Conservation (phyloP, 2,797 vertebrate species). For the Pangasius larnaudii region DNA sequence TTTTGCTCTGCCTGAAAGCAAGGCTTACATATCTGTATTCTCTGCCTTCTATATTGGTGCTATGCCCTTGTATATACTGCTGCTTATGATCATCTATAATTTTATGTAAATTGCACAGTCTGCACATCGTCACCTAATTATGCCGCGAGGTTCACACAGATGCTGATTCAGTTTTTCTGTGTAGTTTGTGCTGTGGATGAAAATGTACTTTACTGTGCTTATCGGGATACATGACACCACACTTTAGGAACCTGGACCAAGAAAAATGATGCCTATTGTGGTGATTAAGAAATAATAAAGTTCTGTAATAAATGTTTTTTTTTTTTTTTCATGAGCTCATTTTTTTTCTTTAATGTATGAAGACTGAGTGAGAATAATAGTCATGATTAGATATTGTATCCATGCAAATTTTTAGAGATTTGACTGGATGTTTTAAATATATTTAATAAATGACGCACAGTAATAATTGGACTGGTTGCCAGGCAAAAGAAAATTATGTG, state of each 20-base stretch:
- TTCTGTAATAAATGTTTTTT: too few species aligned
- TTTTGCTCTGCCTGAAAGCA: not conserved
- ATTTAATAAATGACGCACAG: not conserved
- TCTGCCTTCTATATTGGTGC: not conserved
- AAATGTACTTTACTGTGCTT: not conserved
- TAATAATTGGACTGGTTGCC: not conserved
- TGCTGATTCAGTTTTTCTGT: not conserved
- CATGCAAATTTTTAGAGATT: not conserved
- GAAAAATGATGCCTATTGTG: too few species aligned
- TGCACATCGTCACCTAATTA: not conserved
- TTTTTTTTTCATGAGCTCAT: not conserved
- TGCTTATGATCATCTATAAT: not conserved
- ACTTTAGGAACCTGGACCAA: not conserved
- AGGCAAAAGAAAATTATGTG: not conserved
- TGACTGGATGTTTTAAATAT: not conserved
- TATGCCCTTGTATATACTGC: not conserved
- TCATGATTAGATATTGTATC: not conserved
- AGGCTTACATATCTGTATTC: not conserved
- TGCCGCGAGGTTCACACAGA: not conserved
- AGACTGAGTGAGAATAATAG: not conserved
- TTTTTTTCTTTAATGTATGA: not conserved
- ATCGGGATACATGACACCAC: not conserved
- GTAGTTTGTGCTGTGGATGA: not conserved
- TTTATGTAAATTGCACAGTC: slow-evolving; percentile 16
- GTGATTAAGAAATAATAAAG: too few species aligned